Evolutionary conservation across 2,113 vertebrate genomes (phyloP), one percentile per base, ranked within the genome.

Genomic region (Gnathonemus echidnorhynchus): DNA sequence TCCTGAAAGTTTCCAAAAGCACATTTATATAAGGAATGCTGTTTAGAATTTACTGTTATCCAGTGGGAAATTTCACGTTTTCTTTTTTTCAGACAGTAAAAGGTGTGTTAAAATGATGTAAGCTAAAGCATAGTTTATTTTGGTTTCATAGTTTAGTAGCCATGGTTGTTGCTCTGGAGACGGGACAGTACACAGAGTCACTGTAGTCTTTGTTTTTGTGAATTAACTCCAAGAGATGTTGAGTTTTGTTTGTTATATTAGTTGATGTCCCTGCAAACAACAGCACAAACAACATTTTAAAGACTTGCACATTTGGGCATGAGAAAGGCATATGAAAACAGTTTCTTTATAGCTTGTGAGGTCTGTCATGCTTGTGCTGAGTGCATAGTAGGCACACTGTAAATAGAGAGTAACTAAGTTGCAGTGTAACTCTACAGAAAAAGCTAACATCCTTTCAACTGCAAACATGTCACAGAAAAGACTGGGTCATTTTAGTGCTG

Each of bases 1-100:
- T 86, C 88, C 85, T 86, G 70, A 74, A 53, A 80, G 50, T 58
- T 90, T 27, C 27, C 45, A 86, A 80, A 90, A 87, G n/a, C 87
- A 88, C 87, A 58, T 58, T 88, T 62, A 21, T 45, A 11, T 21
- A 24, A 88, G 42, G 52, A 66, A 62, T 66, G 49, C 52, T 42
- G 31, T n/a, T 62, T 62, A 62, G 50, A 2, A 42, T 62, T 62
- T 56, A 35, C 50, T 87, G 15, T 21, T 53, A 70, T n/a, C 31
- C 46, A 13, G 87, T 62, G 35, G 87, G 62, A 45, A 10, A 27
- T 77, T 35, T 89, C 62, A 50, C 27, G 53, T 52, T 19, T 49
- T 50, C 42, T 58, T 27, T 88, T 88, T 80, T 89, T 77, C 8
- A 53, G 19, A 35, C 35, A 6, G 24, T 56, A 52, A 87, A 48